phyloP scores from a whole-genome alignment of 2,797 vertebrate genomes.

The Bovichtus variegatus region DNA sequence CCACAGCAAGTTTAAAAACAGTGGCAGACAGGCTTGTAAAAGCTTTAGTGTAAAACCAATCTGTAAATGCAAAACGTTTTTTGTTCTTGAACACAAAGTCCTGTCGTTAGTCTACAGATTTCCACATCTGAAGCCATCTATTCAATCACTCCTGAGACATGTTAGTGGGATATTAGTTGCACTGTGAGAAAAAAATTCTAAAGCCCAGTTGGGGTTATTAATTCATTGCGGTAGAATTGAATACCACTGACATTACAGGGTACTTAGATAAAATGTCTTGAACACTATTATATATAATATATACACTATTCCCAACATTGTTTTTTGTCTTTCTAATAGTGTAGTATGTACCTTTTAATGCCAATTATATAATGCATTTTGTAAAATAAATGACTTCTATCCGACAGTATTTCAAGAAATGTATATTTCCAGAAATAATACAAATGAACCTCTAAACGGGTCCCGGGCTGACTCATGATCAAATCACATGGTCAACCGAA shows the following conservation, averaged over 20 bases:
- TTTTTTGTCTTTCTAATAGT: background rate
- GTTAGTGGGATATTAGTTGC: background rate
- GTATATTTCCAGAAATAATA: background rate
- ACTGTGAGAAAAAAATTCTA: background rate
- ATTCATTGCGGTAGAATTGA: background rate
- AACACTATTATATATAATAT: background rate
- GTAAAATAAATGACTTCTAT: background rate
- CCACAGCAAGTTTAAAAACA: background rate
- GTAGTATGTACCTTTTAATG: background rate
- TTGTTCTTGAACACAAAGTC: constrained; percentile 3
- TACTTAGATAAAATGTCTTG: background rate
- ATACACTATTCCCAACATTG: no score
- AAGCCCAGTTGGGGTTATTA: background rate
- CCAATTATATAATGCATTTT: background rate
- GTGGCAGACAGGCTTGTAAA: background rate
- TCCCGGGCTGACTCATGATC: background rate
- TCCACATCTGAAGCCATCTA: background rate
- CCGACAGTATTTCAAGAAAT: background rate
- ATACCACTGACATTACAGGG: no score
- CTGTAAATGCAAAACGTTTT: background rate
- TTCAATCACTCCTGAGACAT: background rate
- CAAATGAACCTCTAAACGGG: background rate
- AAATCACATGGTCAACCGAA: constrained; percentile 8
- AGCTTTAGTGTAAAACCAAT: no score
- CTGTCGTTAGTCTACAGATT: background rate